Base-by-base conservation (phyloP, 2,888 invertebrate genomes). In the Lithophane semibrunnea region DNA sequence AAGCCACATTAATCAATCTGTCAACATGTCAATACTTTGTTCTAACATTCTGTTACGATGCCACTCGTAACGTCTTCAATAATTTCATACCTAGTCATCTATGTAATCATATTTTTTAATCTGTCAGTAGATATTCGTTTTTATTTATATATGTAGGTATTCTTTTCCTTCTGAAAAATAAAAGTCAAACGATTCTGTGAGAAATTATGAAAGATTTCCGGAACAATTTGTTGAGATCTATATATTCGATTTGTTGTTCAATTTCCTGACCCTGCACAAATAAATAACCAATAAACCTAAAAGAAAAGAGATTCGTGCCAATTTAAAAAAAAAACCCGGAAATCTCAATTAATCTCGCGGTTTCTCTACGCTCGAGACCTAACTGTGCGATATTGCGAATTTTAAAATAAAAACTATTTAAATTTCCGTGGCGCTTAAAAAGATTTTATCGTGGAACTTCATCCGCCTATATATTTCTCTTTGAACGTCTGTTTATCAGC, bases 391-490 rank as follows among this genome's bases (percentile, higher is more conserved):
- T 60, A 66, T n/a, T 13, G 21, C 24, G 42, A 49, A 56, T 77
- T 76, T 70, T 49, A 70, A 60, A 60, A 73, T 66, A 77, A 72
- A 47, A 12, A 12, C 18, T 73, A 61, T 66, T 49, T 21, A 24
- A 78, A 66, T 73, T n/a, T 60, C 37, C 44, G 49, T 52, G 12
- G 18, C 54, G 71, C 64, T 49, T 64, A n/a, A 29, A 66, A 70
- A 65, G 47, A 74, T 78, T 78, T 60, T 73, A 75, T 47, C 61
- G 37, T 37, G 21, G 47, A 70, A 63, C 47, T 29, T 70, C 65
- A 73, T 70, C 56, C 24, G 47, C n/a, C 29, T 75, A 16, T 63
- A 24, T 58, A 75, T 79, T 75, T 79, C 12, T 42, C 67, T 79
- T 80, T 80, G 58, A 67, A 37, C 47, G 63, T 60, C 29, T 82